phyloP scores from a whole-genome alignment of 1,140 invertebrate species.

The Zeugodacus cucurbitae region DNA sequence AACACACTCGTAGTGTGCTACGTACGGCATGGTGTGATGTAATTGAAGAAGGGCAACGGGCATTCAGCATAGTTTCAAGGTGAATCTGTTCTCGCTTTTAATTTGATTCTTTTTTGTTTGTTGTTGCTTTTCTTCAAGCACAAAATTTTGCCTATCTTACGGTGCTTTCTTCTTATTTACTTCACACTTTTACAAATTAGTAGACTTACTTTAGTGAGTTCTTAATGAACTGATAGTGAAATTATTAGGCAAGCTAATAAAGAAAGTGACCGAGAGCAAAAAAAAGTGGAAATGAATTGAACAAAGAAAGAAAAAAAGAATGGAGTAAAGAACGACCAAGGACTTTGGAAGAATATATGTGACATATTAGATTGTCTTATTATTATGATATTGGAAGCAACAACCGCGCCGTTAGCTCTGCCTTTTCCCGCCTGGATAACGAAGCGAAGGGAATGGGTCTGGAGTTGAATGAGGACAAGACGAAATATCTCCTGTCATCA shows the following conservation, averaged over 20 bases:
- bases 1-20: background rate
- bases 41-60: background rate
- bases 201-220: background rate
- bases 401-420: too few species aligned
- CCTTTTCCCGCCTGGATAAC: too few species aligned
- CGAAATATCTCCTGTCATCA: too few species aligned
- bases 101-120: background rate
- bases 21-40: background rate
- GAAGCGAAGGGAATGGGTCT: too few species aligned
- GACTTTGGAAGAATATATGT: too few species aligned
- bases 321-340: background rate
- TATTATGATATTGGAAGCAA: too few species aligned
- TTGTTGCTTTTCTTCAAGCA: background rate
- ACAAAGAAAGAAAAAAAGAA: background rate
- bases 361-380: too few species aligned
- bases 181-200: constrained; percentile 7
- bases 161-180: background rate
- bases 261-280: background rate
- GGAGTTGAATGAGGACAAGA: too few species aligned
- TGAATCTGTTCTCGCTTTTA: background rate
- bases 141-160: background rate
- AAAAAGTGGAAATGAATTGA: background rate
- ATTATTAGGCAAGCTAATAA: background rate
- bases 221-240: background rate
- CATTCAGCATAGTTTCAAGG: background rate